phyloP scores from a whole-genome alignment of 2,113 vertebrate species.

The Promerops cafer region DNA sequence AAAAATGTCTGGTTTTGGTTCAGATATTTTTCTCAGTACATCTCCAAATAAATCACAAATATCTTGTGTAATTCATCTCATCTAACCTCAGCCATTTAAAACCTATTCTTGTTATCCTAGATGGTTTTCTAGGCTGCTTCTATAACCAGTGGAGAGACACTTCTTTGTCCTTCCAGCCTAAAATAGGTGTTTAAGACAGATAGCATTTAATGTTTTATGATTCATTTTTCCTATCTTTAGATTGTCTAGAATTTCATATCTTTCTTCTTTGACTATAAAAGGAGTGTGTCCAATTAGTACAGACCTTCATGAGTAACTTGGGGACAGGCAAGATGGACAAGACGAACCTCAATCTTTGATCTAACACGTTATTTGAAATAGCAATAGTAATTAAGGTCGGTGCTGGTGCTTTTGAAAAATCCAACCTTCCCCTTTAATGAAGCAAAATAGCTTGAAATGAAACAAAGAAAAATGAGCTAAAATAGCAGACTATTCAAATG shows the following conservation, averaged over 20 bases:
- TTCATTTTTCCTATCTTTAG: conserved; percentile 35
- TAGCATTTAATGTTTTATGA: conserved; percentile 41
- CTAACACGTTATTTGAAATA: not conserved
- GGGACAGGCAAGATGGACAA: conserved; percentile 9
- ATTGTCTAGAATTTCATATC: not conserved
- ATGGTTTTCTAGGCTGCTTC: not conserved
- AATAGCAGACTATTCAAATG: not conserved
- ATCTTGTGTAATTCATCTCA: not conserved
- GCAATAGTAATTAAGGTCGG: not conserved
- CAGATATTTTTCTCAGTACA: not conserved
- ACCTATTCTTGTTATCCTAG: not conserved
- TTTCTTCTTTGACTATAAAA: conserved; percentile 10
- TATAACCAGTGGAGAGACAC: not conserved
- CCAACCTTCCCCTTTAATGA: not conserved
- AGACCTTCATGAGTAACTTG: conserved; percentile 12
- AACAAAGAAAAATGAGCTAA: conserved; percentile 6
- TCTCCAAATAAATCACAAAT: not conserved
- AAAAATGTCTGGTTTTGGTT: not conserved
- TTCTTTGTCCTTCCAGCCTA: not conserved
- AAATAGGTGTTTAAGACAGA: conserved; percentile 34
- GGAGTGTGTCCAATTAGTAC: not conserved
- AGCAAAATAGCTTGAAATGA: not conserved
- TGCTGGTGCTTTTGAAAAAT: not conserved
- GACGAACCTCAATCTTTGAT: conserved; percentile 26
- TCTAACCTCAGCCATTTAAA: not conserved